Conservation (phyloP, 2,797 vertebrate species). For the Pelochelys cantorii region DNA sequence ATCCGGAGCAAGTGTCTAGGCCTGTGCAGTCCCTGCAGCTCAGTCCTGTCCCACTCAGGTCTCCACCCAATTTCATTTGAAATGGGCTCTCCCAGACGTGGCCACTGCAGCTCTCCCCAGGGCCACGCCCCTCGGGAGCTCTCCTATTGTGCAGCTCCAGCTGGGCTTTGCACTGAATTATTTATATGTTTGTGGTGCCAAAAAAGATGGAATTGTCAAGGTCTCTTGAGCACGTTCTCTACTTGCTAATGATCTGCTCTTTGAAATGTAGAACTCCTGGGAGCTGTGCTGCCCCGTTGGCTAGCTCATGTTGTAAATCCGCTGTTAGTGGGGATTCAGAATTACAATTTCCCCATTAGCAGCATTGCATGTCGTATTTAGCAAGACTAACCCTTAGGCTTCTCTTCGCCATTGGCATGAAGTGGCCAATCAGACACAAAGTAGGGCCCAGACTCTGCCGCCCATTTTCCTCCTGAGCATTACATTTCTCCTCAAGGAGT, state of each 20-base stretch:
- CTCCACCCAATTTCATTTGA: not conserved
- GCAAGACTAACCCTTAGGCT: accelerated
- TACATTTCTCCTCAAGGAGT: accelerated
- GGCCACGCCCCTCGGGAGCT: accelerated
- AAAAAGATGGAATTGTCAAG: not conserved
- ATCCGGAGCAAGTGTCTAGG: not conserved
- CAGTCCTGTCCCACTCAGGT: no score
- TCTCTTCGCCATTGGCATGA: not conserved
- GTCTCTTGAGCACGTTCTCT: not conserved
- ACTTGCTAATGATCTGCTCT: not conserved
- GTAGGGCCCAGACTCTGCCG: accelerated
- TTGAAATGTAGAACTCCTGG: accelerated
- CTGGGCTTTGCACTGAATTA: accelerated
- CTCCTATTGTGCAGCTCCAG: accelerated
- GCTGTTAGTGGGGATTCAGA: not conserved
- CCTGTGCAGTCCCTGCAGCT: not conserved
- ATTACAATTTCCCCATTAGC: not conserved
- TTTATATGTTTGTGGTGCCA: not conserved
- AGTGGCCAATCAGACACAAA: not conserved
- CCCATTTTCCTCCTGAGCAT: accelerated
- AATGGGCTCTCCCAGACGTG: accelerated
- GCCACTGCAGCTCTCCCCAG: accelerated
- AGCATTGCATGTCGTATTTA: accelerated
- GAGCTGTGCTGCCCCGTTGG: not conserved
- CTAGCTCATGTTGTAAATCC: not conserved